Percentiles rank a stretch among this genome's conserved stretches.
Conservation (phyloP, 2,113 vertebrate genomes). For the Circaetus gallicus region DNA sequence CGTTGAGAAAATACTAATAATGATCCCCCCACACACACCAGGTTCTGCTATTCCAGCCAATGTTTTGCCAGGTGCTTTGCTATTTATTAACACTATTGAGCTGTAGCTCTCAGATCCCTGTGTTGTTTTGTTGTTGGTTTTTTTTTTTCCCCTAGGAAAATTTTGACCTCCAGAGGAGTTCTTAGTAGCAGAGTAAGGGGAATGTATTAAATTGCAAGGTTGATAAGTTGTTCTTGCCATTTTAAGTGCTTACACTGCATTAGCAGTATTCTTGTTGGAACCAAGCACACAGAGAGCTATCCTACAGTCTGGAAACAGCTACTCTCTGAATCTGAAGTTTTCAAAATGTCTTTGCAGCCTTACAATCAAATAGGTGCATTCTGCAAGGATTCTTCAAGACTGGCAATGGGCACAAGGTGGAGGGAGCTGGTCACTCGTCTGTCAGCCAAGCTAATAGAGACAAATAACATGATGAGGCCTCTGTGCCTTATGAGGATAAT, state of each 20-base stretch:
- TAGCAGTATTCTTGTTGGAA: not conserved
- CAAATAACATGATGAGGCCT: not conserved
- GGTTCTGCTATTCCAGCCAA: not conserved
- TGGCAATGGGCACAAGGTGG: not conserved
- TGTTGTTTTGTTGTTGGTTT: not conserved
- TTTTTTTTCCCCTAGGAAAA: not conserved
- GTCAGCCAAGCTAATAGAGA: not conserved
- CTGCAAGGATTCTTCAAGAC: not conserved
- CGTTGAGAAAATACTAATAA: not conserved
- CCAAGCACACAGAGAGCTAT: not conserved
- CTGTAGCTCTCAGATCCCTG: not conserved
- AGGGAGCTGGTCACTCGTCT: not conserved
- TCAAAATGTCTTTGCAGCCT: not conserved
- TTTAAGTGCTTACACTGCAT: not conserved
- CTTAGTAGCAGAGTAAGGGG: not conserved
- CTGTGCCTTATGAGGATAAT: not conserved
- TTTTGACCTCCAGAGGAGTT: not conserved
- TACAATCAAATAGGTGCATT: not conserved
- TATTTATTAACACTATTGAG: not conserved
- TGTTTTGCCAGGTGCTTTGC: constrained; percentile 21
- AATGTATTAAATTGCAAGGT: not conserved
- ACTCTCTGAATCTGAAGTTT: not conserved
- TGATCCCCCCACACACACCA: accelerated
- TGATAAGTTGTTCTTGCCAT: not conserved
- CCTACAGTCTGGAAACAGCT: not conserved